Percentiles rank a stretch among this genome's conserved stretches.
These are phyloP conservation scores for Eilema caniola DNA, from an alignment of 2,888 invertebrate genomes.

Conservation along the genomic window DNA sequence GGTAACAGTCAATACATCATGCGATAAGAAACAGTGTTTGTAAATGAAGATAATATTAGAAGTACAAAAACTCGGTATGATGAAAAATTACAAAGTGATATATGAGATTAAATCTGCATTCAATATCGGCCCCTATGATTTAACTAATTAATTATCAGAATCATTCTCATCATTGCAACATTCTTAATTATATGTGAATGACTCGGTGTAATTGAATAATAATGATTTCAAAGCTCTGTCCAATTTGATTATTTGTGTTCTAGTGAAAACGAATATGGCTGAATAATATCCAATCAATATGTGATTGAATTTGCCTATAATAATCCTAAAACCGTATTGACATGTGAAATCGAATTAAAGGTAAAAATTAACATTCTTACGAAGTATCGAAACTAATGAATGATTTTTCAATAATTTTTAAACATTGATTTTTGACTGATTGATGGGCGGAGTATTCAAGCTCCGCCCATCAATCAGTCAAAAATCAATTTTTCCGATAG, in stretches of 20 bases:
- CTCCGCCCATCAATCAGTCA: no score
- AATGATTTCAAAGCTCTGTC: neutral
- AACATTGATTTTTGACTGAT: no score
- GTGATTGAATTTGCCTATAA: conserved; percentile 2
- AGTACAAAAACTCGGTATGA: neutral
- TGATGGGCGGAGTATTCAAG: no score
- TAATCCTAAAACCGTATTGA: conserved; percentile 13
- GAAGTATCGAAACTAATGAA: no score
- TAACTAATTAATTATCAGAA: neutral
- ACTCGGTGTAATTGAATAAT: neutral
- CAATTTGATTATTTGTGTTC: neutral
- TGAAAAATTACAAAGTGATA: neutral
- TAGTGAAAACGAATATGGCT: conserved; percentile 7
- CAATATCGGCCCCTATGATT: neutral
- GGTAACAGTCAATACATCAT: neutral
- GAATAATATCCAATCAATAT: conserved; percentile 13
- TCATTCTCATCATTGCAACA: neutral
- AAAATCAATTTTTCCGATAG: no score
- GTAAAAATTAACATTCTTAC: no score
- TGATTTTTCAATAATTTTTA: no score
- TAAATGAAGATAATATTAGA: neutral
- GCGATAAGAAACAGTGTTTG: neutral
- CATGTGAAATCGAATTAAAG: no score
- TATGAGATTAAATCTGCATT: conserved; percentile 3
- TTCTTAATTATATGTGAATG: neutral